Conservation (phyloP, 2,113 vertebrate genomes). For the Eclectus roratus region DNA sequence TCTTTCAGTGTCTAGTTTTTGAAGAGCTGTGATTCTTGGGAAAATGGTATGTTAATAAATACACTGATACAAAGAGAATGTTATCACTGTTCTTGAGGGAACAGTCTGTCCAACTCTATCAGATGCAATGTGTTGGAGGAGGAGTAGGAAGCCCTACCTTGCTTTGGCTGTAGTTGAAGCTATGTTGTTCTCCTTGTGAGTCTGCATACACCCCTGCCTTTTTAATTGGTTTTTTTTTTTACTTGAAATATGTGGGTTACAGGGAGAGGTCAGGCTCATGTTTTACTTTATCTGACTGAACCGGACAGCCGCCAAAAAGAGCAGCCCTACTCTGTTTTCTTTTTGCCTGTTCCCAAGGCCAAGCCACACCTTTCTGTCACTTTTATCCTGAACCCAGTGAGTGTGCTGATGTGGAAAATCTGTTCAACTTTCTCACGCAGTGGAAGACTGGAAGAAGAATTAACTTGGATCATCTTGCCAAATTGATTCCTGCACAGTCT, state of each 20-base stretch:
- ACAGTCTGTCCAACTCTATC: not conserved
- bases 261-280: fast-evolving
- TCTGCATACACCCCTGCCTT: not conserved
- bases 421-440: not conserved
- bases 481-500: not conserved
- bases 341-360: not conserved
- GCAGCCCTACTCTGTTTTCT: not conserved
- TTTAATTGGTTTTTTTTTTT: not conserved
- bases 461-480: not conserved
- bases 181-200: not conserved
- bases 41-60: not conserved
- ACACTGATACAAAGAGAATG: not conserved
- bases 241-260: not conserved
- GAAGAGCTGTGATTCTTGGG: not conserved
- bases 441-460: not conserved
- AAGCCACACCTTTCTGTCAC: not conserved
- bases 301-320: not conserved
- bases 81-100: not conserved
- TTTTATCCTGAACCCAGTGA: not conserved
- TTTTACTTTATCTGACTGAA: not conserved
- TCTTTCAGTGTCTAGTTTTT: not conserved
- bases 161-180: not conserved
- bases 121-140: not conserved
- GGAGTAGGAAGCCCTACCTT: not conserved
- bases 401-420: not conserved